These are phyloP conservation scores for Epizoanthus stellaris DNA, from an alignment of 92 coral and sea anemone genomes.

Conservation along the genomic window DNA sequence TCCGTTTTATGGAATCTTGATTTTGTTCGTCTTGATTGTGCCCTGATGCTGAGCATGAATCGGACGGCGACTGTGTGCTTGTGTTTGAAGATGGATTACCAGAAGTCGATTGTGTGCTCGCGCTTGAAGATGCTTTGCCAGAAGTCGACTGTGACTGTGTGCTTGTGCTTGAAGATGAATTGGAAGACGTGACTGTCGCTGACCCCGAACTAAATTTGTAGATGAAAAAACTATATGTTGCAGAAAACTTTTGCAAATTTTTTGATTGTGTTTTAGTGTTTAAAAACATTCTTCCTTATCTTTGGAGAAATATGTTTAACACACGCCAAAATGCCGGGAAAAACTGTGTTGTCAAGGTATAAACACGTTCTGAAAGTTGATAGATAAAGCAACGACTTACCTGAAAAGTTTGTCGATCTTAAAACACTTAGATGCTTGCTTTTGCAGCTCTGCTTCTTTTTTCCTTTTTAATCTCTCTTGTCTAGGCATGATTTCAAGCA, in stretches of 20 bases:
- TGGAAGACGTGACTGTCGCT: conserved; percentile 4
- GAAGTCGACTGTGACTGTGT: background rate
- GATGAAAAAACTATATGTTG: background rate
- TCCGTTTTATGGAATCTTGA: conserved; percentile 3
- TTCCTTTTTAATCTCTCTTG: conserved; percentile 11
- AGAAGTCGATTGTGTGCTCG: conserved; percentile 13
- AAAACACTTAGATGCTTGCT: background rate
- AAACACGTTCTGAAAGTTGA: no score
- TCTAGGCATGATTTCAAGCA: conserved; percentile 34
- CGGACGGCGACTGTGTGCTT: no score
- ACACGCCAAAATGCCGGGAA: no score
- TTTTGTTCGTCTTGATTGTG: background rate
- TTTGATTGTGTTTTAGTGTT: conserved; percentile 6
- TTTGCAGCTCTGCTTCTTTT: conserved; percentile 23
- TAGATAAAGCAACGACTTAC: no score
- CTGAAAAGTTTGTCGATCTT: no score
- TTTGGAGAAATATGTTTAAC: no score
- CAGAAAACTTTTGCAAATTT: conserved; percentile 9
- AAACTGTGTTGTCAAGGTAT: no score
- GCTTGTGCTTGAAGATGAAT: background rate
- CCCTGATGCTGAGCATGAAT: background rate
- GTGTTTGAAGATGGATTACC: background rate
- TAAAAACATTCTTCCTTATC: background rate
- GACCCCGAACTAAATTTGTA: conserved; percentile 1
- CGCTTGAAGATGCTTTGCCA: background rate